These are phyloP conservation scores for Philaenus spumarius DNA, from an alignment of 1,140 invertebrate species.

Conservation along the genomic window DNA sequence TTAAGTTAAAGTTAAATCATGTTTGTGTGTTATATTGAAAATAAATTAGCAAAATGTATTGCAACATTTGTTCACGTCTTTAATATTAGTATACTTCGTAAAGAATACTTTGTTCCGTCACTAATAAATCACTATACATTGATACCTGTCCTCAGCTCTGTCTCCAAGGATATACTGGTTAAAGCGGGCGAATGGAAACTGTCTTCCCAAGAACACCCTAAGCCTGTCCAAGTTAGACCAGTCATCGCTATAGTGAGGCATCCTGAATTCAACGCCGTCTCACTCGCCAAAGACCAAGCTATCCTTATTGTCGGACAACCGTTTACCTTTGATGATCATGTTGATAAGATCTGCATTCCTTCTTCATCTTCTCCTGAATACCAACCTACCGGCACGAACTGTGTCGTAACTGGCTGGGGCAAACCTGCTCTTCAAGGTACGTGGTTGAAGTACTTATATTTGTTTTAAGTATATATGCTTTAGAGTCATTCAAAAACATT, in stretches of 20 bases:
- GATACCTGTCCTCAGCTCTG: too few species aligned
- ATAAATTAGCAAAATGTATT: too few species aligned
- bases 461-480: neutral
- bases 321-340: conserved; percentile 53
- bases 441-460: conserved; percentile 28
- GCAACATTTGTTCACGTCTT: too few species aligned
- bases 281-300: conserved; percentile 61
- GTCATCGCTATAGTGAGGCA: conserved; percentile 62
- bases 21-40: too few species aligned
- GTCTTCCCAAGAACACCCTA: conserved; percentile 50
- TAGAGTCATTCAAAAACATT: too few species aligned
- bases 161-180: conserved; percentile 59
- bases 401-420: conserved; percentile 75
- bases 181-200: conserved; percentile 82
- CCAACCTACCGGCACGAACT: conserved; percentile 42
- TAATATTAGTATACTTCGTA: too few species aligned
- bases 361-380: conserved; percentile 36
- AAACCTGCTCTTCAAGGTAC: conserved; percentile 69
- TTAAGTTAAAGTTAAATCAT: too few species aligned
- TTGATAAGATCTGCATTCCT: conserved; percentile 65
- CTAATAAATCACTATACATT: too few species aligned
- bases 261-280: conserved; percentile 57
- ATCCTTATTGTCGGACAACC: conserved; percentile 58
- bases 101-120: too few species aligned
- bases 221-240: conserved; percentile 64